Conservation (phyloP, 2,888 invertebrate species). For the Amblyjoppa proteus region DNA sequence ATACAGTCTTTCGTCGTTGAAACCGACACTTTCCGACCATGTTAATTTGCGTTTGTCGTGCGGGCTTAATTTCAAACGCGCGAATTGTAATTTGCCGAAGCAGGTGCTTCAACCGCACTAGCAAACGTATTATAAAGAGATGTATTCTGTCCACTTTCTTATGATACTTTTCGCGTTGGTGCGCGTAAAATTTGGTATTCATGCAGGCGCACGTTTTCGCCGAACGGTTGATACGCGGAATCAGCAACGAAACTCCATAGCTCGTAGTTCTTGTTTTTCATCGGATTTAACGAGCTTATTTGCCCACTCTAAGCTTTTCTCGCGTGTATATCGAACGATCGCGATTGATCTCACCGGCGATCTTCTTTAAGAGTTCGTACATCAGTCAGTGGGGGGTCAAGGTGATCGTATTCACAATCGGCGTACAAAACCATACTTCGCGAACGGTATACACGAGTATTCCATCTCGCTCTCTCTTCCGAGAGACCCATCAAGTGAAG, state of each 20-base stretch:
- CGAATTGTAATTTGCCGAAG: constrained; percentile 73
- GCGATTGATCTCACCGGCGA: constrained; percentile 62
- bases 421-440: constrained; percentile 34
- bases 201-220: not conserved
- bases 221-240: not conserved
- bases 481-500: constrained; percentile 41
- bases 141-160: not conserved
- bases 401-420: constrained; percentile 71
- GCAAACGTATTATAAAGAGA: constrained; percentile 35
- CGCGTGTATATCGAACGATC: constrained; percentile 46
- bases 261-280: not conserved
- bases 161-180: not conserved
- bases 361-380: constrained; percentile 28
- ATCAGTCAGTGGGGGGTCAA: constrained; percentile 76
- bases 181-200: not conserved
- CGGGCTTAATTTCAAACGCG: constrained; percentile 71
- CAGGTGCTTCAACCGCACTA: constrained; percentile 69
- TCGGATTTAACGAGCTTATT: constrained; percentile 48
- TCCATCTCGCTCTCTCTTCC: constrained; percentile 28
- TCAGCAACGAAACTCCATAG: not conserved
- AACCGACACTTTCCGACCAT: constrained; percentile 8
- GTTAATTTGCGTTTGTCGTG: constrained; percentile 51
- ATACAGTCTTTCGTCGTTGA: constrained; percentile 20
- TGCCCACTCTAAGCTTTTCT: constrained; percentile 13
- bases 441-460: constrained; percentile 44